A percentile compares a stretch with the other conserved stretches of the same genome.
phyloP scores from a whole-genome alignment of 2,888 invertebrate genomes.

The Athetis lepigone region DNA sequence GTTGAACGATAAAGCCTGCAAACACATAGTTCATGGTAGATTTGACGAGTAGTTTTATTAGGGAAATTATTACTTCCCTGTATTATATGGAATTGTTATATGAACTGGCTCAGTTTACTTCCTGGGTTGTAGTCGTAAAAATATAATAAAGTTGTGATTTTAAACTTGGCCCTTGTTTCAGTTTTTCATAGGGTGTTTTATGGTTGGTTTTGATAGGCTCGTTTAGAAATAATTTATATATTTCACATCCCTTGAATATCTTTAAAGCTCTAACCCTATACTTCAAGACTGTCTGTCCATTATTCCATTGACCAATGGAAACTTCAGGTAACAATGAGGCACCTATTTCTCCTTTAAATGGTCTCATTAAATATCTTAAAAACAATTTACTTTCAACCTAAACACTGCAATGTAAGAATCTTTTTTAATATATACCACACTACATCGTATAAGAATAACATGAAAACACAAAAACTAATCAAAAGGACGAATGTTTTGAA shows the following conservation, averaged over 20 bases:
- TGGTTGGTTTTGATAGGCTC: constrained; percentile 7
- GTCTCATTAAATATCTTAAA: no score
- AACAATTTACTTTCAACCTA: no score
- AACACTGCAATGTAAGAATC: no score
- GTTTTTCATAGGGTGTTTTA: constrained; percentile 3
- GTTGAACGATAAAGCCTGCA: constrained; percentile 83
- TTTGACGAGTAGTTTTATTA: constrained; percentile 78
- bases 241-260: no score
- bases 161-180: constrained; percentile 29
- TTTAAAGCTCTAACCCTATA: no score
- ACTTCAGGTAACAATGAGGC: no score
- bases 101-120: constrained; percentile 65
- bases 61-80: constrained; percentile 80
- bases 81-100: constrained; percentile 61
- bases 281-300: no score
- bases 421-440: background rate
- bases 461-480: background rate
- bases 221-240: no score
- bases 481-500: constrained; percentile 3
- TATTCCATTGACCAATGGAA: no score
- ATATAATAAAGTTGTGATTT: constrained; percentile 55
- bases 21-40: constrained; percentile 74
- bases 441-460: background rate
- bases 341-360: no score
- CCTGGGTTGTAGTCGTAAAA: constrained; percentile 62